These are phyloP conservation scores for Cephonodes hylas DNA, from an alignment of 2,888 invertebrate genomes.

Conservation along the genomic window DNA sequence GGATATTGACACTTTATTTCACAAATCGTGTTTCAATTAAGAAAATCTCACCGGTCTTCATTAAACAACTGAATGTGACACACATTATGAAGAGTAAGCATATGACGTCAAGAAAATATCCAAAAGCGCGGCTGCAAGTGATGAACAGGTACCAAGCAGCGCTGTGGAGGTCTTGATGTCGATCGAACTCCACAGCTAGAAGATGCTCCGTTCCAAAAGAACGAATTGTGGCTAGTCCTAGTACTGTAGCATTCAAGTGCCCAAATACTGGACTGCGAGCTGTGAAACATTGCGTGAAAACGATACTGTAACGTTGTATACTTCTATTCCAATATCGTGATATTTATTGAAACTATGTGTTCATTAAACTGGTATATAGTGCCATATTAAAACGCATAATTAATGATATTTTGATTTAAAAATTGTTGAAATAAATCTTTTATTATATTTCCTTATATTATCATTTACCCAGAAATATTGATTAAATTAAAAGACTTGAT, in stretches of 20 bases:
- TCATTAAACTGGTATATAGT: too few relatives aligned
- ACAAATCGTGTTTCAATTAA: too few relatives aligned
- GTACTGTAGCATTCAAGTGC: slow-evolving; percentile 89
- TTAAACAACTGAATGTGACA: slow-evolving; percentile 83
- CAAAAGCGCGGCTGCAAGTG: slow-evolving; percentile 83
- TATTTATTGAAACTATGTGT: too few relatives aligned
- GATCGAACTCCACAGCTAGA: slow-evolving; percentile 80
- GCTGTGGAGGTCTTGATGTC: slow-evolving; percentile 83
- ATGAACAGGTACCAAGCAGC: slow-evolving; percentile 86
- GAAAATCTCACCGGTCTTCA: slow-evolving; percentile 60
- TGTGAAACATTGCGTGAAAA: slow-evolving; percentile 43
- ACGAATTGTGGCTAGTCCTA: slow-evolving; percentile 90
- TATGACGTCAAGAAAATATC: slow-evolving; percentile 83
- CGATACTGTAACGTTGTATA: background rate
- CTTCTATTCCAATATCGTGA: too few relatives aligned
- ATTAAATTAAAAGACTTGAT: too few relatives aligned
- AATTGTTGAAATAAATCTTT: too few relatives aligned
- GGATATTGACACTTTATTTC: too few relatives aligned
- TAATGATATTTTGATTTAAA: too few relatives aligned
- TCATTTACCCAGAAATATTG: too few relatives aligned
- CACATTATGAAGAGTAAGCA: slow-evolving; percentile 83
- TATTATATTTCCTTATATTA: too few relatives aligned
- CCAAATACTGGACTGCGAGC: slow-evolving; percentile 92
- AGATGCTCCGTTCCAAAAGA: slow-evolving; percentile 86
- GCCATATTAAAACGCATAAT: too few relatives aligned